Conservation (phyloP, 2,113 vertebrate genomes). For the Paradoxurus hermaphroditus region DNA sequence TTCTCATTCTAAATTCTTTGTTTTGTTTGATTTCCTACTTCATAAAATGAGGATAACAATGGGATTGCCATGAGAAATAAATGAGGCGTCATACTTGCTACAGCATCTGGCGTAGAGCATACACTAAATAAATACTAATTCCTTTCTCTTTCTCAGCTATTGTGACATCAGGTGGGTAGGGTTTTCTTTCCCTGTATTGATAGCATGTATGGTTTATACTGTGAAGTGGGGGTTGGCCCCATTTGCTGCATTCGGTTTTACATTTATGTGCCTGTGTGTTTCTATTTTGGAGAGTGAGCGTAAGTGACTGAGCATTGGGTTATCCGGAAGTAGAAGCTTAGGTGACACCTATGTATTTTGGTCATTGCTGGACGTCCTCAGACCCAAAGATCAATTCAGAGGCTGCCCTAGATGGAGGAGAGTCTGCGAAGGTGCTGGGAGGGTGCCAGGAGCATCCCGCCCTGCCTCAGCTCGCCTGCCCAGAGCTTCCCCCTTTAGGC, state of each 20-base stretch:
- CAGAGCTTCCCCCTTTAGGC: not conserved
- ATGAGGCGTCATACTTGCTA: not conserved
- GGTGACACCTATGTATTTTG: not conserved
- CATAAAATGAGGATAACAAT: not conserved
- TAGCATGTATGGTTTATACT: not conserved
- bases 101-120: not conserved
- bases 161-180: too few relatives aligned
- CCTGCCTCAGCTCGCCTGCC: not conserved
- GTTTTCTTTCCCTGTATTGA: not conserved
- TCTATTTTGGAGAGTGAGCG: not conserved
- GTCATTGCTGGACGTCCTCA: not conserved
- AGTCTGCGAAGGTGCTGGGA: not conserved
- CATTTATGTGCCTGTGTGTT: not conserved
- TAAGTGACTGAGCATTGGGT: not conserved
- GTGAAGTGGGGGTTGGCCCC: not conserved
- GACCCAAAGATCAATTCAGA: not conserved
- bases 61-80: not conserved
- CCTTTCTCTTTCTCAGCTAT: not conserved
- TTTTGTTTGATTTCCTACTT: not conserved
- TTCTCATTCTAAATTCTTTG: not conserved
- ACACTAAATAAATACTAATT: not conserved
- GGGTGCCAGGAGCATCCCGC: rapidly evolving
- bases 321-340: not conserved
- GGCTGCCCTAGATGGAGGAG: not conserved
- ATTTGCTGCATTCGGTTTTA: not conserved